Conservation (phyloP, 2,797 vertebrate species). For the Hydrophis major region DNA sequence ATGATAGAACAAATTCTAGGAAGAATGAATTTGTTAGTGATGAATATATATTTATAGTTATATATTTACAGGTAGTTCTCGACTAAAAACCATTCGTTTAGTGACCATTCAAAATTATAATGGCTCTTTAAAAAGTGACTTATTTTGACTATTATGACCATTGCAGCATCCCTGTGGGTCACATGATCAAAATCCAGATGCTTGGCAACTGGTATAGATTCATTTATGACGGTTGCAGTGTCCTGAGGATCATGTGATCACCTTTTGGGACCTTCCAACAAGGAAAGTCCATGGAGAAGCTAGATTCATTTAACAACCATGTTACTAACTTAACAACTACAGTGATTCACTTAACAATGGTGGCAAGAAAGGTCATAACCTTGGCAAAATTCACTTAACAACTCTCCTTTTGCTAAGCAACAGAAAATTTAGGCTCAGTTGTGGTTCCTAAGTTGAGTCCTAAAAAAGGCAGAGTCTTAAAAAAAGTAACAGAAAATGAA, state of each 20-base stretch:
- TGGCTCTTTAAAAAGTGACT: background rate
- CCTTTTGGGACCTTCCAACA: background rate
- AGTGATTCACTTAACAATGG: background rate
- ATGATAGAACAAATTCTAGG: background rate
- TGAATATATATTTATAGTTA: background rate
- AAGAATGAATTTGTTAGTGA: background rate
- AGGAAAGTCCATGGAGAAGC: background rate
- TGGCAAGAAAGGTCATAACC: background rate
- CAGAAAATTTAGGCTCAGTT: background rate
- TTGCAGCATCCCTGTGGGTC: background rate
- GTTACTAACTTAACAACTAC: background rate
- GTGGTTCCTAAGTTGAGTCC: background rate
- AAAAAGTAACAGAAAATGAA: background rate
- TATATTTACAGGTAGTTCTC: background rate
- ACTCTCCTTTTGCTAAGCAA: background rate
- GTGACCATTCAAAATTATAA: background rate
- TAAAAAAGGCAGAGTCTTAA: background rate
- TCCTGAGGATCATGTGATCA: background rate
- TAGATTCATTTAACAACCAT: background rate
- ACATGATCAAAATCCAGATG: background rate
- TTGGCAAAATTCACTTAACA: background rate
- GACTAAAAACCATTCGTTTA: background rate
- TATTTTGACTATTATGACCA: background rate
- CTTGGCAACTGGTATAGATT: background rate
- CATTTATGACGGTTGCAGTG: background rate